Evolutionary conservation across 1,140 invertebrate species (phyloP), one percentile per base, ranked within the genome.

Genomic region (Drosophila baimaii): DNA sequence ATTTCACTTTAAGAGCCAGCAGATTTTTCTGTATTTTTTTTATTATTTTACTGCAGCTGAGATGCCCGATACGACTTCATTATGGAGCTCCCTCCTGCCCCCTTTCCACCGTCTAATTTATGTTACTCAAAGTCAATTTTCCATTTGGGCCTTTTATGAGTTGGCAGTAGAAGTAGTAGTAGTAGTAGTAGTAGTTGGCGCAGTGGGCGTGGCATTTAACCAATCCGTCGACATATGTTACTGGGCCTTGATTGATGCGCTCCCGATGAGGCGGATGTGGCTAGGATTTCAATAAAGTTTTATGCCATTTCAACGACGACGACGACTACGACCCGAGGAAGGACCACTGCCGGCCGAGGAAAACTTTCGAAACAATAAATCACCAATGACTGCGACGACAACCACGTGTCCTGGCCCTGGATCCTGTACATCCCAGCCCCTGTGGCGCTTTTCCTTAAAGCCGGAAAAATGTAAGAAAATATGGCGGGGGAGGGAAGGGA

Each of bases 301-400:
- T 77, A 75, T 81, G 68, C 55, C 68, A 57, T 83, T 84, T 80
- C 54, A 54, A 65, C 41, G 55, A 54, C 68, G 77, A 73, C 47
- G 52, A 61, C 29, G 49, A n/a, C n/a, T n/a, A n/a, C n/a, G n/a
- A 54, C 58, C 61, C 35, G 59, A 33, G 27, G 13, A 35, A 23
- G 27, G 43, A 31, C 44, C 29, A 43, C n/a, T 44, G 68, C 25
- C 31, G 39, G 56, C 52, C 43, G 31, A 46, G 47, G 74, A 65
- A 77, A 83, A 80, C 64, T 69, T 83, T 61, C 62, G 69, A 68
- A 66, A 80, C 86, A 89, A 88, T 88, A 89, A 88, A 88, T 88
- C 83, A 88, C 68, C 63, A 47, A 79, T 65, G 76, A 59, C 79
- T 73, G 66, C 79, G 77, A 84, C 81, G 73, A 80, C 73, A 79